These are phyloP conservation scores for Atherinosoma microstoma DNA, from an alignment of 2,797 vertebrate genomes.

Conservation along the genomic window DNA sequence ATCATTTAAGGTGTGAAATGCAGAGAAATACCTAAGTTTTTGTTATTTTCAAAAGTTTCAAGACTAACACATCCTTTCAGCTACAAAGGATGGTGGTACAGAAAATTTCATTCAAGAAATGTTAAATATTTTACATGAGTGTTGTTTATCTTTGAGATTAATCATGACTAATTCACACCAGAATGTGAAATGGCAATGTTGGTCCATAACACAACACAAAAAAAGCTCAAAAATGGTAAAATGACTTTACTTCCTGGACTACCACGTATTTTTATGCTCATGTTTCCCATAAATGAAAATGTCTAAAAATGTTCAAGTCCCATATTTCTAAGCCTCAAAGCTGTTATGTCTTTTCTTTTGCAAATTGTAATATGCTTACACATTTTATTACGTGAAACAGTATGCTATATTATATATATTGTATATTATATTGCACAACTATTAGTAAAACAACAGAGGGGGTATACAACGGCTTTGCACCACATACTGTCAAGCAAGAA, in stretches of 20 bases:
- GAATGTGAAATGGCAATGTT: not conserved
- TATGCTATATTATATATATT: too few species aligned
- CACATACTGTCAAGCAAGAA: too few species aligned
- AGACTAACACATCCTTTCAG: not conserved
- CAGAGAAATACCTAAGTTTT: conserved; percentile 8
- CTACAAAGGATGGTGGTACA: not conserved
- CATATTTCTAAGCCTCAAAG: too few species aligned
- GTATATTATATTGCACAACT: too few species aligned
- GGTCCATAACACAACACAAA: not conserved
- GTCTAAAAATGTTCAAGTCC: too few species aligned
- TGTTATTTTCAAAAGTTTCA: conserved; percentile 16
- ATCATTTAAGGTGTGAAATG: conserved; percentile 38
- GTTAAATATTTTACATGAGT: too few species aligned
- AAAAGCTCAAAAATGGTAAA: too few species aligned
- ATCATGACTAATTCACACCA: not conserved
- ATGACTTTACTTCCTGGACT: too few species aligned
- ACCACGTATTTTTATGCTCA: too few species aligned
- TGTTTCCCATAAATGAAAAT: too few species aligned
- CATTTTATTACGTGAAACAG: not conserved
- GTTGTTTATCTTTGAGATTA: not conserved
- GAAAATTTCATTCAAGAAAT: not conserved
- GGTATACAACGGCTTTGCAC: not conserved
- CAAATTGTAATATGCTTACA: not conserved
- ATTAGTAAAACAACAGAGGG: too few species aligned
- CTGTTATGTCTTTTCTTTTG: not conserved